Evolutionary conservation across 2,888 invertebrate species (phyloP).

Genomic region (Nemurella pictetii): DNA sequence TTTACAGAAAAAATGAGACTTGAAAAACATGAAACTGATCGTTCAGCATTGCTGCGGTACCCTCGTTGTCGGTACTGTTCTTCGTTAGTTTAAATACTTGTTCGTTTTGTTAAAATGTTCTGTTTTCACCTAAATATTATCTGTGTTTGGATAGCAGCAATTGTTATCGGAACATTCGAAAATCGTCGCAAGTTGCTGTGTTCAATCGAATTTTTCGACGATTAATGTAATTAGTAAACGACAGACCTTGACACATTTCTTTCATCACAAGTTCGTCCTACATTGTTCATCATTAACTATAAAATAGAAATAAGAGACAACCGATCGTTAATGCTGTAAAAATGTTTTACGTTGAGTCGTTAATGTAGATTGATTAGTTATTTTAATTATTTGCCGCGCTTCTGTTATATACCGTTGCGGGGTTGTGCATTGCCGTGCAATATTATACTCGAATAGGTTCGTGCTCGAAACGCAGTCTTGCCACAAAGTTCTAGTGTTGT

Average conservation of each 20-base stretch:
- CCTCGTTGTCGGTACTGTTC: conserved; percentile 1
- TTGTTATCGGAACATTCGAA: not conserved
- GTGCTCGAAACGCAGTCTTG: not conserved
- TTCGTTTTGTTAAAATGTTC: not conserved
- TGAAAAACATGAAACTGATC: not conserved
- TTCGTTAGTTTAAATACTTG: not conserved
- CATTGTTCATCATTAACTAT: not conserved
- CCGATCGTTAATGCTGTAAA: conserved; percentile 27
- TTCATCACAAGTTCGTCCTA: conserved; percentile 5
- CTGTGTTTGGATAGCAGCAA: not conserved
- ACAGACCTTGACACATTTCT: not conserved
- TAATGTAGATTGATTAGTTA: conserved; percentile 20
- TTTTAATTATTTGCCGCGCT: conserved; percentile 21
- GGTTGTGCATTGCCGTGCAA: not conserved
- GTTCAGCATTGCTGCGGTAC: not conserved
- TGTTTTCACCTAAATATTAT: not conserved
- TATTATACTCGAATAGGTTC: not conserved
- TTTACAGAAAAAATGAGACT: not conserved
- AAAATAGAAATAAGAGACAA: not conserved
- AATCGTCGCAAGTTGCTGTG: not conserved
- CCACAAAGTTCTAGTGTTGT: not conserved
- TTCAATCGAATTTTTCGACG: not conserved
- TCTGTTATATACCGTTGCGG: not conserved
- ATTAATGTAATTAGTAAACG: not conserved
- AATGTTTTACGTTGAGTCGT: conserved; percentile 23